Base-by-base conservation (phyloP, 2,888 invertebrate genomes). In the Serripes groenlandicus region DNA sequence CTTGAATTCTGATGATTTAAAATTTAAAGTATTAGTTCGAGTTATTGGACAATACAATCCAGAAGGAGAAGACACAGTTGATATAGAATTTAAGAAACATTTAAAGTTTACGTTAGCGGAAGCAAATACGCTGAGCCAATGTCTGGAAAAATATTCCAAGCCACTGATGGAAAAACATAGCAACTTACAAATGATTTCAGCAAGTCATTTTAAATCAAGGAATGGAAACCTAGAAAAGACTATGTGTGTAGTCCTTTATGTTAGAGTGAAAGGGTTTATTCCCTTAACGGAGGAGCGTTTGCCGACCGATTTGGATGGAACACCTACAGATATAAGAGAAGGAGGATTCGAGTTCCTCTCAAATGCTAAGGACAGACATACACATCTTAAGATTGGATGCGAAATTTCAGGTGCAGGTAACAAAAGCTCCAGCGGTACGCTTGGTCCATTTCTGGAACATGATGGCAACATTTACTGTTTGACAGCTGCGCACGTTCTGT, bases 131-230 rank as follows among this genome's bases (percentile, higher is more conserved):
- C 5, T 21, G 4, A 23, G n/a, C 5, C 5, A 54, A 54, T 68
- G 66, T 28, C 26, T 68, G 18, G 23, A 37, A 23, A 37, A 68
- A n/a, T 11, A 68, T 23, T 32, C 30, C 15, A 15, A 3, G 4
- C 21, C 37, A 18, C 34, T 68, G 34, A 68, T 68, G 66, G 23
- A 42, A 26, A 18, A 30, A 23, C 66, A 68, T 37, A 68, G 37
- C 26, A 68, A 68, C 26, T 37, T 68, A 37, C 35, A 34, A 37
- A 68, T 68, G 35, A 42, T 68, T 7, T 68, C 66, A 23, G 66
- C 66, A 21, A 37, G 66, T 37, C 37, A 26, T 23, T 4, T 68
- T 21, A 68, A 68, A 68, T 68, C 66, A 68, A 37, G 26, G 42
- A 62, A 18, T 28, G 26, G 3, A 28, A 37, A 37, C 23, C 18